Evolutionary conservation across 2,797 vertebrate genomes (phyloP).

Genomic region (Tenualosa ilisha): DNA sequence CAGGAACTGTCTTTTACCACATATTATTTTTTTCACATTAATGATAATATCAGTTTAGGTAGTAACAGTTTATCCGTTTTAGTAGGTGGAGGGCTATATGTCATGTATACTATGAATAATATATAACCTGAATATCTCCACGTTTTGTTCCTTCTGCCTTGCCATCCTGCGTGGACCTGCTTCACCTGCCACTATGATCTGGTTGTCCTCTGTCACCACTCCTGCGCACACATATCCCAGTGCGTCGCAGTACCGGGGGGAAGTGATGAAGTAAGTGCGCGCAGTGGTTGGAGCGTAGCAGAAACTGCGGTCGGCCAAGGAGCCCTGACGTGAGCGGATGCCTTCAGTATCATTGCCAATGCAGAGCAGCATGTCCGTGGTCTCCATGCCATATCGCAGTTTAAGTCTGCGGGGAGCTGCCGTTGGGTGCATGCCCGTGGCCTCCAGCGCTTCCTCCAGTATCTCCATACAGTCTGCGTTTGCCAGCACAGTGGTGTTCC

Average conservation of each 20-base stretch:
- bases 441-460: conserved; percentile 83
- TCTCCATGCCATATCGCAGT: conserved; percentile 97
- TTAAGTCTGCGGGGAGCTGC: conserved; percentile 76
- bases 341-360: conserved; percentile 88
- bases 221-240: conserved; percentile 87
- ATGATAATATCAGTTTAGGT: background rate
- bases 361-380: conserved; percentile 90
- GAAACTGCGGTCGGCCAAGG: conserved; percentile 88
- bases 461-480: conserved; percentile 85
- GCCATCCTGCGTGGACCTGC: conserved; percentile 84
- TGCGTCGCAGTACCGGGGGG: conserved; percentile 89
- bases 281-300: conserved; percentile 84
- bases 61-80: too few species aligned
- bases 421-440: conserved; percentile 73
- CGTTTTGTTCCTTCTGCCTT: conserved; percentile 82
- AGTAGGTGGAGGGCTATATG: too few species aligned
- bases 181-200: conserved; percentile 91
- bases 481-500: conserved; percentile 85
- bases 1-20: too few species aligned
- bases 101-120: background rate
- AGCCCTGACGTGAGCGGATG: conserved; percentile 87
- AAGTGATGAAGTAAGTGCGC: conserved; percentile 89
- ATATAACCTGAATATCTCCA: conserved; percentile 91
- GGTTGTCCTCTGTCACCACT: conserved; percentile 87
- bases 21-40: background rate